Percentiles rank a stretch among this genome's conserved stretches.
phyloP scores from a whole-genome alignment of 2,113 vertebrate species.

The Pomatorhinus ruficollis region DNA sequence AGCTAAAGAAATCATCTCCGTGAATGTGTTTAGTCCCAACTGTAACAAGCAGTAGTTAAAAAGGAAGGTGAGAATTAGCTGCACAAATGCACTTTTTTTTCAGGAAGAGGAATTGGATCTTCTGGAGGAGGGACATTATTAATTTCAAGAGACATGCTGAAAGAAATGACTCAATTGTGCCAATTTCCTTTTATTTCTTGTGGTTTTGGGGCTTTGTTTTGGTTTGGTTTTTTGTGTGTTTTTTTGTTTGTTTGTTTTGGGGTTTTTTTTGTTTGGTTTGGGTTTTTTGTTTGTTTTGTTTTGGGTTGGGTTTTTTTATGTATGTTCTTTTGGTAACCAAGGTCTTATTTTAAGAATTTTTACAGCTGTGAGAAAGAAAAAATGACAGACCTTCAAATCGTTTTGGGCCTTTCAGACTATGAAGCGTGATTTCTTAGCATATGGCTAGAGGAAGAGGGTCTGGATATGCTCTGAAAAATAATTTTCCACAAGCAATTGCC shows the following conservation, averaged over 20 bases:
- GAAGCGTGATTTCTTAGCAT: conserved; percentile 11
- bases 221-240: too few relatives aligned
- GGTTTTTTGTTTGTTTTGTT: too few relatives aligned
- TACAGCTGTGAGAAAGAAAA: conserved; percentile 15
- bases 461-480: conserved; percentile 45
- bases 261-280: too few relatives aligned
- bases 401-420: conserved; percentile 18
- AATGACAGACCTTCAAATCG: not conserved
- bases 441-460: conserved; percentile 35
- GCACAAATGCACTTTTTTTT: not conserved
- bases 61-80: not conserved
- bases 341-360: conserved; percentile 19
- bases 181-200: not conserved
- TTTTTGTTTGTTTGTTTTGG: too few relatives aligned
- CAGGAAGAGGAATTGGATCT: not conserved
- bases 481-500: conserved; percentile 36
- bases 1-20: not conserved
- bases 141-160: not conserved
- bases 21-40: not conserved
- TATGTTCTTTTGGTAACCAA: not conserved
- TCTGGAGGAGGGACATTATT: not conserved
- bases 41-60: not conserved
- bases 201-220: not conserved
- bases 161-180: conserved; percentile 6
- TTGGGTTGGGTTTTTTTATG: not conserved